These are phyloP conservation scores for Drosophila pseudoananassae DNA, from an alignment of 1,140 invertebrate species.

Conservation along the genomic window DNA sequence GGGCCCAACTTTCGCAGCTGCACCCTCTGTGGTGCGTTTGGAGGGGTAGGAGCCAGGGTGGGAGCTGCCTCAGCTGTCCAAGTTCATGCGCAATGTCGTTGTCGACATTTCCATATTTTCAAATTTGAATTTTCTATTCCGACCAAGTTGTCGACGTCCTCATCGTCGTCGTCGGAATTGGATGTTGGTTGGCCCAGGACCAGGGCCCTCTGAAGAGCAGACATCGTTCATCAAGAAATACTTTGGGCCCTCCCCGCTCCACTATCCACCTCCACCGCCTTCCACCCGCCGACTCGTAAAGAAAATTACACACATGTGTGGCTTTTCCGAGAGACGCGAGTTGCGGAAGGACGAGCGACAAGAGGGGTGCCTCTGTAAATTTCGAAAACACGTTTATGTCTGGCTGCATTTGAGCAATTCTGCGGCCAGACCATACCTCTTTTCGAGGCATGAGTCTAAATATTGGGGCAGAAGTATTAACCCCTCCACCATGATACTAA, in stretches of 20 bases:
- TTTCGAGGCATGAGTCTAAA: neutral
- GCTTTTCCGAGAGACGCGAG: slow-evolving; percentile 49
- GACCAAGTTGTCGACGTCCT: slow-evolving; percentile 29
- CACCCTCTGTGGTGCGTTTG: slow-evolving; percentile 35
- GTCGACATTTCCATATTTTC: slow-evolving; percentile 75
- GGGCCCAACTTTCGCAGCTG: slow-evolving; percentile 24
- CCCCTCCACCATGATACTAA: too few species aligned
- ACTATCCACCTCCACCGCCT: neutral
- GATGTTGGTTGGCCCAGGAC: neutral
- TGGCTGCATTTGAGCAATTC: slow-evolving; percentile 72
- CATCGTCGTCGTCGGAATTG: slow-evolving; percentile 8
- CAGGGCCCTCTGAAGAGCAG: slow-evolving; percentile 41
- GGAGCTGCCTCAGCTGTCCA: slow-evolving; percentile 42
- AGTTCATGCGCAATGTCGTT: slow-evolving; percentile 37
- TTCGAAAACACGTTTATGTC: slow-evolving; percentile 71
- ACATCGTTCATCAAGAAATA: slow-evolving; percentile 67
- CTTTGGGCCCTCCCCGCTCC: slow-evolving; percentile 29
- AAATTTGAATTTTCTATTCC: slow-evolving; percentile 79
- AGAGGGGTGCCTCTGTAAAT: slow-evolving; percentile 52
- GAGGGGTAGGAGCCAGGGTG: neutral
- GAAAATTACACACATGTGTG: slow-evolving; percentile 81
- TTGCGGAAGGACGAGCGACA: neutral
- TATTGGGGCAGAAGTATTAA: neutral
- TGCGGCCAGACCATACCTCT: slow-evolving; percentile 25
- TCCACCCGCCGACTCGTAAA: slow-evolving; percentile 46